These are phyloP conservation scores for Uloborus diversus DNA, from an alignment of 1,140 invertebrate species.

Conservation along the genomic window DNA sequence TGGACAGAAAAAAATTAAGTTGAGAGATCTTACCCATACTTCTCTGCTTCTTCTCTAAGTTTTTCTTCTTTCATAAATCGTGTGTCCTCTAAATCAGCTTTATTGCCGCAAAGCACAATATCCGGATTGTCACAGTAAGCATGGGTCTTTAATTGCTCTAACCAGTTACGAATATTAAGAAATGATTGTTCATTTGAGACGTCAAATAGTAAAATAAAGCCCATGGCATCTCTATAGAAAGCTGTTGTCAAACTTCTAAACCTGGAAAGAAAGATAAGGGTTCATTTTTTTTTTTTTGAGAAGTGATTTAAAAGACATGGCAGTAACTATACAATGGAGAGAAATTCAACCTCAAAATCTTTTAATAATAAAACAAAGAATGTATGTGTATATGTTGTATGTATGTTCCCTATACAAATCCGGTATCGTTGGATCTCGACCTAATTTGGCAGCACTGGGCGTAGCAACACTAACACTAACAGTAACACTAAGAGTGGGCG, in stretches of 20 bases:
- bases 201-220: slow-evolving; percentile 95
- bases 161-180: slow-evolving; percentile 94
- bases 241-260: slow-evolving; percentile 95
- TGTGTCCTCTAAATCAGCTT: slow-evolving; percentile 84
- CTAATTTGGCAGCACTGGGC: too few species aligned
- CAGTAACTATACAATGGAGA: too few species aligned
- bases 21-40: slow-evolving; percentile 72
- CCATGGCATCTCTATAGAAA: slow-evolving; percentile 99
- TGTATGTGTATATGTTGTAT: too few species aligned
- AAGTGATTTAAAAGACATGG: too few species aligned
- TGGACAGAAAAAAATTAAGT: neutral
- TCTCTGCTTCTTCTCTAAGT: slow-evolving; percentile 83
- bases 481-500: too few species aligned
- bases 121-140: slow-evolving; percentile 96
- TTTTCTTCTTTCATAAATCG: slow-evolving; percentile 81
- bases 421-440: too few species aligned
- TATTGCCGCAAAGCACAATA: slow-evolving; percentile 94
- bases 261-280: slow-evolving; percentile 71
- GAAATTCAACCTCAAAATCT: too few species aligned
- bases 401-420: too few species aligned
- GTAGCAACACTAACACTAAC: too few species aligned
- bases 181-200: slow-evolving; percentile 96
- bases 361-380: too few species aligned
- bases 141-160: slow-evolving; percentile 92
- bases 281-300: too few species aligned